Conservation (phyloP, 2,888 invertebrate species). For the Chrysotoxum bicinctum region DNA sequence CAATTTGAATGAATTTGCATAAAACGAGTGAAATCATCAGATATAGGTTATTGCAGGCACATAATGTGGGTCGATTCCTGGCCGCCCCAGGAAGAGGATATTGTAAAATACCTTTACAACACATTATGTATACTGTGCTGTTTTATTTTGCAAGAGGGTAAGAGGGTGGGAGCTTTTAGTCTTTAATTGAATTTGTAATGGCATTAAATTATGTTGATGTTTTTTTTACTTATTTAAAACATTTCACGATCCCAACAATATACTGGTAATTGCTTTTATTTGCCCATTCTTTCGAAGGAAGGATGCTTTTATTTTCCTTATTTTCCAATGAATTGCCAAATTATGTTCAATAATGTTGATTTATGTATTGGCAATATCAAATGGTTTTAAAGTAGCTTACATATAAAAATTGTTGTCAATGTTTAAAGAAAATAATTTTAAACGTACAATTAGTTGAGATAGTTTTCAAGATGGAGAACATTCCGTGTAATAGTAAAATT, state of each 20-base stretch:
- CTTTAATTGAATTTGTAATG: constrained; percentile 26
- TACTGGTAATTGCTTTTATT: not conserved
- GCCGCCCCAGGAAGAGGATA: not conserved
- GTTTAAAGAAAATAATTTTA: not conserved
- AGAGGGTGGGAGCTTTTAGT: not conserved
- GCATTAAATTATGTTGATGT: not conserved
- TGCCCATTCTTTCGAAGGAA: not conserved
- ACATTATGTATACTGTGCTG: not conserved
- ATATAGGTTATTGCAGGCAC: not conserved
- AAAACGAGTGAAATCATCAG: not conserved
- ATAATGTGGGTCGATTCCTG: not conserved
- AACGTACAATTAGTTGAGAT: too few species aligned
- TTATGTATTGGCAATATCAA: constrained; percentile 21
- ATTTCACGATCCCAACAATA: not conserved
- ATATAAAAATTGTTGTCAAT: constrained; percentile 5
- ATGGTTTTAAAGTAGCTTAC: not conserved
- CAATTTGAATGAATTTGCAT: constrained; percentile 38
- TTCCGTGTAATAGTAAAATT: too few species aligned
- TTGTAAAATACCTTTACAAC: not conserved
- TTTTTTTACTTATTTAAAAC: not conserved
- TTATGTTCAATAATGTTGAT: constrained; percentile 30
- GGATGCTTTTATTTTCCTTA: not conserved
- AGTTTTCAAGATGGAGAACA: too few species aligned
- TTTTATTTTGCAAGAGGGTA: not conserved
- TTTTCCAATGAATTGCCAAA: constrained; percentile 27